Conservation (phyloP, 2,113 vertebrate genomes). For the Neolamprologus ventralis region DNA sequence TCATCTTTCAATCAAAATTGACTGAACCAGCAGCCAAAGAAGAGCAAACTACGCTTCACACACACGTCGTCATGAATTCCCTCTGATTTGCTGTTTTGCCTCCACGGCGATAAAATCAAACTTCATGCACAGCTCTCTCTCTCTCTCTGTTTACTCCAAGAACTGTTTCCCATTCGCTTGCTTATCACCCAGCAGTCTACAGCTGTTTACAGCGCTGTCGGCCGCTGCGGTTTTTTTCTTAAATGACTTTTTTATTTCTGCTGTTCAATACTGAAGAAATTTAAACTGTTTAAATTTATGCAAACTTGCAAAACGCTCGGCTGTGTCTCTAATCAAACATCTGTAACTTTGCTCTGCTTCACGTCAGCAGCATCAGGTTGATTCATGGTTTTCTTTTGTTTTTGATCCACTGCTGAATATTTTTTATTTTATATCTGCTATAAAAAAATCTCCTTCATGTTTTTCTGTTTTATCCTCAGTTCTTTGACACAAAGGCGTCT, state of each 20-base stretch:
- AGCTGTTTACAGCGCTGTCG: background rate
- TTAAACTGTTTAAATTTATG: background rate
- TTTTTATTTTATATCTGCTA: background rate
- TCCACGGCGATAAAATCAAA: background rate
- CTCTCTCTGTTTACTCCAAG: background rate
- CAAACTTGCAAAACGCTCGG: background rate
- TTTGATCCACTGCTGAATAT: fast-evolving
- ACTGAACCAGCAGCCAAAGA: background rate
- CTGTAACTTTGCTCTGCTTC: background rate
- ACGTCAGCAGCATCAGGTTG: background rate
- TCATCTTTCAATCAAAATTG: fast-evolving
- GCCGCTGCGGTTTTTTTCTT: fast-evolving
- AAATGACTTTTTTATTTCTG: background rate
- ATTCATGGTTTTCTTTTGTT: background rate
- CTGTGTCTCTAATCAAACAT: background rate
- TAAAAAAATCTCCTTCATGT: background rate
- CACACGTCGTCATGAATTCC: fast-evolving
- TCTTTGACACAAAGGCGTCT: background rate
- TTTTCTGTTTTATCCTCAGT: background rate
- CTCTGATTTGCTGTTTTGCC: fast-evolving
- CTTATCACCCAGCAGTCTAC: fast-evolving
- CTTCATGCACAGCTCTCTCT: background rate
- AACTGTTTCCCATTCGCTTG: background rate
- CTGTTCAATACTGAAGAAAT: background rate
- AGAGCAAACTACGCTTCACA: background rate